These are phyloP conservation scores for Distichodus sexfasciatus DNA, from an alignment of 2,797 vertebrate genomes.

Conservation along the genomic window DNA sequence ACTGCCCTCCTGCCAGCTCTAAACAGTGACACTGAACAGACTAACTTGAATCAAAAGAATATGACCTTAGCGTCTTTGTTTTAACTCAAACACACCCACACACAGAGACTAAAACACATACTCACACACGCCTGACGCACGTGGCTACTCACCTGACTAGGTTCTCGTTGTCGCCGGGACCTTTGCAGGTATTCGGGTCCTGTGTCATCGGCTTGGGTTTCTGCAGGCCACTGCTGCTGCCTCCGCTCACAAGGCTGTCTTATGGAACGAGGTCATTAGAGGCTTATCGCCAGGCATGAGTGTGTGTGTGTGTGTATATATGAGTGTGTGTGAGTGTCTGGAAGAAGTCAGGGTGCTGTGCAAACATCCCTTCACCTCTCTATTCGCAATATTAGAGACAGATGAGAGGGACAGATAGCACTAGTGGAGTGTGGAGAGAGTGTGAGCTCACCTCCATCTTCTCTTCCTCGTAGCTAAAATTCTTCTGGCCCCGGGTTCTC, in stretches of 20 bases:
- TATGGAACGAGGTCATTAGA: conserved; percentile 70
- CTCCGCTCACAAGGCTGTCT: conserved; percentile 87
- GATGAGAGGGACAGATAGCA: conserved; percentile 32
- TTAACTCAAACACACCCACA: conserved; percentile 6
- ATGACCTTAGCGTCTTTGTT: conserved; percentile 45
- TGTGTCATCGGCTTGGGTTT: conserved; percentile 91
- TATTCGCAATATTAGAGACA: conserved; percentile 42
- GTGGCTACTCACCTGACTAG: conserved; percentile 88
- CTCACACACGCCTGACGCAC: conserved; percentile 6
- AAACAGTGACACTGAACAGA: too few relatives aligned
- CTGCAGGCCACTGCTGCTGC: conserved; percentile 84
- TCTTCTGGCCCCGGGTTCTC: conserved; percentile 96
- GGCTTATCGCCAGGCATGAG: conserved; percentile 27
- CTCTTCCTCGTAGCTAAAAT: conserved; percentile 89
- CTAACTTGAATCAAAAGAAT: conserved; percentile 72
- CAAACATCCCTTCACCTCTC: conserved; percentile 43
- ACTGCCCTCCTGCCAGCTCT: too few relatives aligned
- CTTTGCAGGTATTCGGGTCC: conserved; percentile 94
- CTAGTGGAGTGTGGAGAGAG: conserved; percentile 6
- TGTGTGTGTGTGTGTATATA: conserved; percentile 4
- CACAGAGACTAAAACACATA: conserved; percentile 19
- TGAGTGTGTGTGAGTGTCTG: conserved; percentile 18
- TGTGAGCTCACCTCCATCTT: conserved; percentile 87
- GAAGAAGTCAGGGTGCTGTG: conserved; percentile 37
- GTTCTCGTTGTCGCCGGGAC: conserved; percentile 96